Evolutionary conservation across 2,888 invertebrate genomes (phyloP).

Genomic region (Endotricha flammealis): DNA sequence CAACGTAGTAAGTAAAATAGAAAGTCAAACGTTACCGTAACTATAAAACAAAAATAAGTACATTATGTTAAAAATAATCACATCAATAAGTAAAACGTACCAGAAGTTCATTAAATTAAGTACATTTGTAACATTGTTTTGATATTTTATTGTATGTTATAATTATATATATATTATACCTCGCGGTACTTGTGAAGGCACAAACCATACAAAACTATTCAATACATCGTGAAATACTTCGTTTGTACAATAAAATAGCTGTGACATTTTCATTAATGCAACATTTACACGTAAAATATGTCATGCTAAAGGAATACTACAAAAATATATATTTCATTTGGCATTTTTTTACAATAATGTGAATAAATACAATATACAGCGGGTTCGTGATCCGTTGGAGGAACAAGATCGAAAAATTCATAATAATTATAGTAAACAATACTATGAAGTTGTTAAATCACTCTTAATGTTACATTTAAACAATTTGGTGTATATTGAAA

Average conservation of each 20-base stretch:
- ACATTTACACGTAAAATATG: conserved; percentile 22
- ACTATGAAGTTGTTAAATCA: conserved; percentile 27
- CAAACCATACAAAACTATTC: conserved; percentile 57
- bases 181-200: conserved; percentile 61
- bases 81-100: too few species aligned
- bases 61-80: too few species aligned
- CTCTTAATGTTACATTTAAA: conserved; percentile 32
- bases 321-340: conserved; percentile 76
- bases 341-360: conserved; percentile 55
- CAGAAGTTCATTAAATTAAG: not conserved
- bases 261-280: conserved; percentile 23
- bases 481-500: conserved; percentile 48
- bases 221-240: conserved; percentile 33
- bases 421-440: conserved; percentile 12
- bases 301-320: conserved; percentile 58
- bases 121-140: not conserved
- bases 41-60: too few species aligned
- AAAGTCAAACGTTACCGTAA: too few species aligned
- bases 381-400: not conserved
- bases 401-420: conserved; percentile 18
- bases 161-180: conserved; percentile 30
- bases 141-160: conserved; percentile 20
- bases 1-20: too few species aligned
- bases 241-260: conserved; percentile 26
- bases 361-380: conserved; percentile 31